Percentiles rank a stretch among this genome's conserved stretches.
Evolutionary conservation across 2,113 vertebrate genomes (phyloP).

Genomic region (Rhineura floridana): DNA sequence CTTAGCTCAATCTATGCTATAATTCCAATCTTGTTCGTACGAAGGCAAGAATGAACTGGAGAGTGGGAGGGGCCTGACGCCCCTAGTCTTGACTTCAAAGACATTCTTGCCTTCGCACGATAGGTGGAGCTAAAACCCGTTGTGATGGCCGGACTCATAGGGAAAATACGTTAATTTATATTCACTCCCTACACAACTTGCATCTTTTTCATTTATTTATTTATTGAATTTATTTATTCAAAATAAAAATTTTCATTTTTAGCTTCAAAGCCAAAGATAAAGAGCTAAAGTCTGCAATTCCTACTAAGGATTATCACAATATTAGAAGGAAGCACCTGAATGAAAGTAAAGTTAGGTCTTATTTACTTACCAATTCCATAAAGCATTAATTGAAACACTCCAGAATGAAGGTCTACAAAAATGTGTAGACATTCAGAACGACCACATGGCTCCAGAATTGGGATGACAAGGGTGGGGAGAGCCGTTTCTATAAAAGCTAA

Average conservation of each 20-base stretch:
- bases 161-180: no score
- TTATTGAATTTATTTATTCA: no score
- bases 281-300: background rate
- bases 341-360: background rate
- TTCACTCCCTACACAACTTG: background rate
- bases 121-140: no score
- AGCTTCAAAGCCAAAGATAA: background rate
- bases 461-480: constrained; percentile 93
- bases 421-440: constrained; percentile 97
- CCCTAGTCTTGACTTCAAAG: no score
- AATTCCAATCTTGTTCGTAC: no score
- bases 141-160: no score
- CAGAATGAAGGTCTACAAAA: constrained; percentile 98
- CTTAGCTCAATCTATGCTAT: no score
- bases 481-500: constrained; percentile 95
- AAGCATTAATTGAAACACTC: constrained; percentile 97
- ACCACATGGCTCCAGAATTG: constrained; percentile 94
- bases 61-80: no score
- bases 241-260: background rate
- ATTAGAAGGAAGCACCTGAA: background rate
- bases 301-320: background rate
- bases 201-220: no score
- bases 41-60: no score
- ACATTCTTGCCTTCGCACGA: no score
- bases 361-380: constrained; percentile 92